phyloP scores from a whole-genome alignment of 2,888 invertebrate species.

The Coecobrya sp. region DNA sequence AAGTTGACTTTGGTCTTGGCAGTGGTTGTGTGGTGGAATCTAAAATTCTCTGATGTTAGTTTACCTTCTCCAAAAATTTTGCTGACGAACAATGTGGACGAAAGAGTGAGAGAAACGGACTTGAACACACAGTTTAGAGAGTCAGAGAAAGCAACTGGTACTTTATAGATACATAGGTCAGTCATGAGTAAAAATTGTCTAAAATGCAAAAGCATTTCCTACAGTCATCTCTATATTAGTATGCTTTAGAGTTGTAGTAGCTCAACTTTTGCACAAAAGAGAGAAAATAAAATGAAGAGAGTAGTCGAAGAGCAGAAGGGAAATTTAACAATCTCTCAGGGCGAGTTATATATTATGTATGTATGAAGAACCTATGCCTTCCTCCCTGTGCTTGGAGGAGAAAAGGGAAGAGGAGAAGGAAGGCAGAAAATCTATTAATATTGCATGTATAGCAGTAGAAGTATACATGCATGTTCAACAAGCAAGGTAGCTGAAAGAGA shows the following conservation, averaged over 20 bases:
- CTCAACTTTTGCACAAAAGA: slow-evolving; percentile 39
- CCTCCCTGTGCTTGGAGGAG: neutral
- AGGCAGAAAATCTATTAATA: slow-evolving; percentile 59
- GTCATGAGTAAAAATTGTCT: slow-evolving; percentile 68
- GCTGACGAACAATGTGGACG: neutral
- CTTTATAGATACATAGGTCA: slow-evolving; percentile 76
- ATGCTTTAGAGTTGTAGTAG: too few relatives aligned
- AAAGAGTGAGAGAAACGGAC: neutral
- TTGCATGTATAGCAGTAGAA: too few relatives aligned
- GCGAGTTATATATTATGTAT: slow-evolving; percentile 43
- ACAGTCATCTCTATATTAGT: neutral
- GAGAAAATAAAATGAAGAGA: slow-evolving; percentile 30
- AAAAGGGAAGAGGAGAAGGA: neutral
- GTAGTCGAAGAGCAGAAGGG: neutral
- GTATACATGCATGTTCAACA: slow-evolving; percentile 53
- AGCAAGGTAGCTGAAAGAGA: neutral
- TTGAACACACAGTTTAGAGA: neutral
- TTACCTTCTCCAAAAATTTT: slow-evolving; percentile 53
- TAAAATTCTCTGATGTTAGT: slow-evolving; percentile 66
- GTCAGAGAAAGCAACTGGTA: slow-evolving; percentile 75
- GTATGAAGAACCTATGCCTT: neutral
- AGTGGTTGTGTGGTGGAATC: slow-evolving; percentile 45
- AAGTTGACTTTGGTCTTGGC: slow-evolving; percentile 57
- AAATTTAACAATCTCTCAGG: slow-evolving; percentile 52
- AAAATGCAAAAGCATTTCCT: slow-evolving; percentile 36